Percentiles rank a stretch among this genome's conserved stretches.
Conservation (phyloP, 2,113 vertebrate genomes). For the Hemibagrus wyckioides region DNA sequence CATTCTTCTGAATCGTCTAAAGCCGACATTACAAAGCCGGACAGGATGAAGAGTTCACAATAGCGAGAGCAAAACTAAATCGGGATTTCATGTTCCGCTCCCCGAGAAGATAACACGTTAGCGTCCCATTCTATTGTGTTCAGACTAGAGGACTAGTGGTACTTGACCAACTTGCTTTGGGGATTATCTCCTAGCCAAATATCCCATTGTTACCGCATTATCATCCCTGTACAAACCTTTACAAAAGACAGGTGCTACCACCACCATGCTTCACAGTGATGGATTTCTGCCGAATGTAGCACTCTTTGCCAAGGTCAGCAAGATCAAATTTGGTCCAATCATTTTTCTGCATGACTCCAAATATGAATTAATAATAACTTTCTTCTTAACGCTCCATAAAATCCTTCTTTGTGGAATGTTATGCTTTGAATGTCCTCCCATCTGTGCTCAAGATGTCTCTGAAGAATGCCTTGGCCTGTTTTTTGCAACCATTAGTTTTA, state of each 20-base stretch:
- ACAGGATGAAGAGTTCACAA: background rate
- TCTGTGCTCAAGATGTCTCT: background rate
- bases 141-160: background rate
- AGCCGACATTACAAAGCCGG: background rate
- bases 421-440: background rate
- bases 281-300: background rate
- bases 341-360: background rate
- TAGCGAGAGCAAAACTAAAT: background rate
- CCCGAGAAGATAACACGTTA: background rate
- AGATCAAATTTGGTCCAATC: background rate
- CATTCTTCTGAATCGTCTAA: background rate
- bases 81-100: background rate
- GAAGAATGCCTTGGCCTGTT: background rate
- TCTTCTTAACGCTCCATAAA: background rate
- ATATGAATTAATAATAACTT: background rate
- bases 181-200: background rate
- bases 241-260: background rate
- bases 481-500: no score
- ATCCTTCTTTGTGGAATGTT: background rate
- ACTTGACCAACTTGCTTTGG: background rate
- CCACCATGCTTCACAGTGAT: background rate
- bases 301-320: background rate
- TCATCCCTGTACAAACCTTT: background rate
- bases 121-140: background rate
- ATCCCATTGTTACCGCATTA: background rate